Percentiles rank a stretch among this genome's conserved stretches.
Evolutionary conservation across 1,140 invertebrate species (phyloP).

Genomic region (Musca vetustissima): DNA sequence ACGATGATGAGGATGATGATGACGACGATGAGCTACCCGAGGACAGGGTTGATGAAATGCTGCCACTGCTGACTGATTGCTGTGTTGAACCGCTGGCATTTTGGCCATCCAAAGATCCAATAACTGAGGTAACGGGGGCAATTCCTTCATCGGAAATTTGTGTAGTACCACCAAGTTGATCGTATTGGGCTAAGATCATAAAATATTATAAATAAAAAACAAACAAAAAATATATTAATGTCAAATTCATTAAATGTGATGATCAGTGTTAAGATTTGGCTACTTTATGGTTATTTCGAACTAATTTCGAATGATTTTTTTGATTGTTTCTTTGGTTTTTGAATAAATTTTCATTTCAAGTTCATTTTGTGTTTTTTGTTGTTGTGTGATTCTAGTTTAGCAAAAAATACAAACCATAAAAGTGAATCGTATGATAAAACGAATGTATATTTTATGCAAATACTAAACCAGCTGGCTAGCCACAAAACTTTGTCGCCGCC

Average conservation of each 20-base stretch:
- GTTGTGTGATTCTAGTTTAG: too few relatives aligned
- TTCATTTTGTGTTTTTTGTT: background rate
- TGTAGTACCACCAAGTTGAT: slow-evolving; percentile 50
- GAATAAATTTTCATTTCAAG: slow-evolving; percentile 16
- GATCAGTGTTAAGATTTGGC: too few relatives aligned
- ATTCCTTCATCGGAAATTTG: slow-evolving; percentile 50
- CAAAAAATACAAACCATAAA: background rate
- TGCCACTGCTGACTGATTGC: background rate
- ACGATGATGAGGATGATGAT: background rate
- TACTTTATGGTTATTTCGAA: too few relatives aligned
- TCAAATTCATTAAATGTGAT: background rate
- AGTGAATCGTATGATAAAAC: background rate
- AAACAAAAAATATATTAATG: background rate
- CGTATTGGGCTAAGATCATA: slow-evolving; percentile 47
- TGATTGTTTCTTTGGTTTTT: too few relatives aligned
- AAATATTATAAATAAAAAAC: background rate
- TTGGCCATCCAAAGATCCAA: slow-evolving; percentile 42
- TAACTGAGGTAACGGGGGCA: slow-evolving; percentile 50
- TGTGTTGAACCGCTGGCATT: background rate
- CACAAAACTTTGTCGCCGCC: background rate
- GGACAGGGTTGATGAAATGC: slow-evolving; percentile 10
- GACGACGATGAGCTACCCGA: background rate
- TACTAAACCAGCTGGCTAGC: background rate
- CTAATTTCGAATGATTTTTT: too few relatives aligned
- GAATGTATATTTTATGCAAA: background rate